These are phyloP conservation scores for Chlamydotis undulata DNA, from an alignment of 2,113 vertebrate species.

Conservation along the genomic window DNA sequence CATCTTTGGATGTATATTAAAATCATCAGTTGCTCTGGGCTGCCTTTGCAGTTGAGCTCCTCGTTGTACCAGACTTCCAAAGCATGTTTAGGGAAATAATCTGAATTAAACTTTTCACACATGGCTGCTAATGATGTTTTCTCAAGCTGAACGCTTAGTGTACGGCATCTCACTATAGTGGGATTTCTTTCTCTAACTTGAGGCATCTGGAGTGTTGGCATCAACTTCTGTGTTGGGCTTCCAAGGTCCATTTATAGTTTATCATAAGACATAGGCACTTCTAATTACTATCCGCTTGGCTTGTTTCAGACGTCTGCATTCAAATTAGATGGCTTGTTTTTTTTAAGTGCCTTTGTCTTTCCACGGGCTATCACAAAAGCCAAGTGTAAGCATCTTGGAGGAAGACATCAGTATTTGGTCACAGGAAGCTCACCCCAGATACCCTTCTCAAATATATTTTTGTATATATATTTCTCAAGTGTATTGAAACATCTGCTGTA, in stretches of 20 bases:
- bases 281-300: not conserved
- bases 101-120: not conserved
- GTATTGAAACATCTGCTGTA: not conserved
- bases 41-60: not conserved
- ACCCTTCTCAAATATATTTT: not conserved
- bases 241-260: not conserved
- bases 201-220: not conserved
- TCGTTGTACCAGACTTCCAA: not conserved
- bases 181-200: conserved; percentile 2
- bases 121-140: not conserved
- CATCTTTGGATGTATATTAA: not conserved
- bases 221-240: not conserved
- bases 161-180: not conserved
- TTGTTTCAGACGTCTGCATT: not conserved
- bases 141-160: not conserved
- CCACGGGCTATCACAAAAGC: not conserved
- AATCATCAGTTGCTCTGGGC: not conserved
- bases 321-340: not conserved
- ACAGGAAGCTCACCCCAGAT: not conserved
- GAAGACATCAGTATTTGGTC: not conserved
- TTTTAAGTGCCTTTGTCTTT: not conserved
- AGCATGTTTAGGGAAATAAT: not conserved
- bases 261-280: not conserved
- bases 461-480: not conserved
- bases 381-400: not conserved